phyloP scores from a whole-genome alignment of 2,113 vertebrate genomes.

The Pomatorhinus ruficollis region DNA sequence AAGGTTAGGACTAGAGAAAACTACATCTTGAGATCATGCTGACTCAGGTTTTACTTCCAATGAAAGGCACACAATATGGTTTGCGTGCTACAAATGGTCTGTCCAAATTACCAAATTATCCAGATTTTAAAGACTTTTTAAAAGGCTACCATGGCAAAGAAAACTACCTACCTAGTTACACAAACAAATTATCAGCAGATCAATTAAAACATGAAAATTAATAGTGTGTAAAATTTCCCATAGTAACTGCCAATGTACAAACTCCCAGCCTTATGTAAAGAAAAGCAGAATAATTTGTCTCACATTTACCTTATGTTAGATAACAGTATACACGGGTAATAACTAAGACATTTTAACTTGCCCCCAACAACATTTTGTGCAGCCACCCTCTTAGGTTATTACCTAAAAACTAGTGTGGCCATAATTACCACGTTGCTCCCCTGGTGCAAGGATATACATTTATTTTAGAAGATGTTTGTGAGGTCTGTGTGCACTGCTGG shows the following conservation, averaged over 20 bases:
- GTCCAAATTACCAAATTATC: not conserved
- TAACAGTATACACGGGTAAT: not conserved
- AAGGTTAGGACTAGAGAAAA: not conserved
- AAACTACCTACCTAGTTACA: not conserved
- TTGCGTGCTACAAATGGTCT: not conserved
- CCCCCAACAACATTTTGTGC: not conserved
- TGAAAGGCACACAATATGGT: not conserved
- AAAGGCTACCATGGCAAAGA: not conserved
- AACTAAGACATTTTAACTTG: not conserved
- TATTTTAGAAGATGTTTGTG: not conserved
- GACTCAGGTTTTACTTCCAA: not conserved
- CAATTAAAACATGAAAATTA: not conserved
- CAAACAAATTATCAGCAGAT: not conserved
- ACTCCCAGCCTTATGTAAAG: not conserved
- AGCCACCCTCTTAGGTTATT: not conserved
- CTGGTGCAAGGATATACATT: not conserved
- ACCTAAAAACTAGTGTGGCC: not conserved
- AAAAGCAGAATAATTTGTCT: not conserved
- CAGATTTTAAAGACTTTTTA: not conserved
- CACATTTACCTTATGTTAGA: not conserved
- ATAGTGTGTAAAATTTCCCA: not conserved
- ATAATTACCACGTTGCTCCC: fast-evolving
- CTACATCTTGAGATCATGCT: not conserved
- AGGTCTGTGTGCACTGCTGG: not conserved
- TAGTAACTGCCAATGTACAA: not conserved